Base-by-base conservation (phyloP, 2,888 invertebrate species). In the Drosophila putrida region DNA sequence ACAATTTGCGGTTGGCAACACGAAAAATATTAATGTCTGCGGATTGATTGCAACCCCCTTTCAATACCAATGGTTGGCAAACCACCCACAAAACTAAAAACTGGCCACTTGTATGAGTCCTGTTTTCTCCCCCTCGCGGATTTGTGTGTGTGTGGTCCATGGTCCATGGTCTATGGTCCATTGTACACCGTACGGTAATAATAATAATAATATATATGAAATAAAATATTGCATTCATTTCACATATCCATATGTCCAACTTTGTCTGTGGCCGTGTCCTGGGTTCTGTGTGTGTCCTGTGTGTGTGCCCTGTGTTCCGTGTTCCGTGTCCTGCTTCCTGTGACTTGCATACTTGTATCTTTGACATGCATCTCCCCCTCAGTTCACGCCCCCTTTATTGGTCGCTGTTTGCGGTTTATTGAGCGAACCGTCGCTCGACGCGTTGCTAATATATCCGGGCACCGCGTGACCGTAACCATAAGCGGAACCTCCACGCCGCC, bases 11-110 rank as follows among this genome's bases (percentile, higher is more conserved):
- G 87, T 85, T 85, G 84, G 75, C 80, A 86, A 86, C 85, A 83
- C 84, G 82, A 87, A 86, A 84, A 85, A 87, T 85, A 87, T 85
- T 85, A 86, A 82, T 81, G 82, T 85, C 87, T 87, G 84, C 82
- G 82, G 84, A 85, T 85, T 84, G 85, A 85, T 85, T 82, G 85
- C 82, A 83, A 64, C 35, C 35, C 25, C 59, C 47, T 8, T n/a
- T 50, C 38, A 9, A 15, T 8, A n/a, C 36, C n/a, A 4, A 10
- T 15, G 20, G n/a, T 20, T 43, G 51, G 31, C 67, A 55, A 63
- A 60, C 58, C 73, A 63, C 65, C 76, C 77, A 71, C 77, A 62
- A 63, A 71, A 64, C 77, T 77, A 77, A 77, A 75, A 64, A 70
- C 67, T 76, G 77, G 75, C 78, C 84, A 86, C 84, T 84, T 84